Base-by-base conservation (phyloP, 2,888 invertebrate species). In the Rotaria sp. region DNA sequence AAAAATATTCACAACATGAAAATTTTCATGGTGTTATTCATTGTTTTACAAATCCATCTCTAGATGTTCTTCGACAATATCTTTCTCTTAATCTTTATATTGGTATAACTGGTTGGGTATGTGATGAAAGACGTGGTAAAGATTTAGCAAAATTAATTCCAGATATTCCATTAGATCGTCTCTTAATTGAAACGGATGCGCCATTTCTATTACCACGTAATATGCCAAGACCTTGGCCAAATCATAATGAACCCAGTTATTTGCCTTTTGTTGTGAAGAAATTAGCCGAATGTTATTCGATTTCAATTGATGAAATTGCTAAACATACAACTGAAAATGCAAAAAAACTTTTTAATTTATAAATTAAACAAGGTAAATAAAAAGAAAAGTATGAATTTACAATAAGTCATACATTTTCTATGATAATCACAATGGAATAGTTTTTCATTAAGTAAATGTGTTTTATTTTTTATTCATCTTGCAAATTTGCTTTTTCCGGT, bases 31-130 rank as follows among this genome's bases (percentile, higher is more conserved):
- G 80, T 45, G 80, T 80, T 26, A 80, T 80, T 45, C 80, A 80
- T 80, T 80, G 80, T 80, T 80, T 80, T 80, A 80, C 80, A 21
- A 38, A 41, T 45, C 26, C 13, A 26, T 45, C 80, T 11, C 26
- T 45, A 45, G 80, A 80, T 45, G 26, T 45, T n/a, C 80, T 80
- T n/a, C 41, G n/a, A 13, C 8, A 45, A 45, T 80, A 80, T 80
- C n/a, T 80, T 5, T 10, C 41, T 8, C 41, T 80, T 11, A 80
- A 80, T 80, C 45, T 80, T 13, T 80, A 80, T 45, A 80, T 80
- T 80, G 80, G 80, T 38, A 80, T 80, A 26, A 80, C 80, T n/a
- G 80, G 80, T 26, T 80, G 80, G 80, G n/a, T 80, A 11, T 80
- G 80, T 45, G 80, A 80, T n/a, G 80, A 80, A 10, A 10, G 80